Base-by-base conservation (phyloP, 2,888 invertebrate genomes). In the Lordiphosa fenestrarum region DNA sequence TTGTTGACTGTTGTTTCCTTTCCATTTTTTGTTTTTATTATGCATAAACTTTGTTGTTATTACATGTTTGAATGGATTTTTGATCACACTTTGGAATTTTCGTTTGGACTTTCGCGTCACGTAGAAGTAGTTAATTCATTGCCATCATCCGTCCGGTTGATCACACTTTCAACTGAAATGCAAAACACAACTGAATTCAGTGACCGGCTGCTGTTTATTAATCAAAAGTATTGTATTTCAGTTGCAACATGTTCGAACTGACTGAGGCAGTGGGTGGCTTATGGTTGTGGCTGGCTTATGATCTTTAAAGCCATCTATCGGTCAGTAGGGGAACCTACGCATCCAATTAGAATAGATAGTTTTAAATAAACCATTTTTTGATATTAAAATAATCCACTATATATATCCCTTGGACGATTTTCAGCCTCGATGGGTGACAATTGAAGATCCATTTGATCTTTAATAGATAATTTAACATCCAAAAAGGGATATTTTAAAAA, bases 101-200 rank as follows among this genome's bases (percentile, higher is more conserved):
- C 30, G 30, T 9, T 30, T 74, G 37, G 56, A 7, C 46, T 49
- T 65, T 51, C 60, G 44, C 38, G 51, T 64, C 61, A 35, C 48
- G 44, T 44, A 44, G 6, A 33, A 33, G 13, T 30, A 33, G 25
- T 25, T 13, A 7, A 30, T 15, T 42, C 15, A 13, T 19, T 10
- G 39, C 39, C 7, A 21, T 53, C 42, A 36, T 38, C 25, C 35
- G 10, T 19, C 21, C n/a, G 19, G 23, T 0, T 39, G 65, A 50
- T 54, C 80, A 41, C 46, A 41, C 46, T 53, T 62, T 59, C 41
- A 41, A 58, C 54, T 64, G 54, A 48, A 46, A 47, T 50, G 25
- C 53, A 48, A 63, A 63, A 51, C 52, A 51, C 59, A 70, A 73
- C 71, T 77, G 61, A 62, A 60, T 60, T 46, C 47, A 60, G 56